Evolutionary conservation across 1,140 invertebrate species (phyloP), one percentile per base, ranked within the genome.

Genomic region (Araneus ventricosus): DNA sequence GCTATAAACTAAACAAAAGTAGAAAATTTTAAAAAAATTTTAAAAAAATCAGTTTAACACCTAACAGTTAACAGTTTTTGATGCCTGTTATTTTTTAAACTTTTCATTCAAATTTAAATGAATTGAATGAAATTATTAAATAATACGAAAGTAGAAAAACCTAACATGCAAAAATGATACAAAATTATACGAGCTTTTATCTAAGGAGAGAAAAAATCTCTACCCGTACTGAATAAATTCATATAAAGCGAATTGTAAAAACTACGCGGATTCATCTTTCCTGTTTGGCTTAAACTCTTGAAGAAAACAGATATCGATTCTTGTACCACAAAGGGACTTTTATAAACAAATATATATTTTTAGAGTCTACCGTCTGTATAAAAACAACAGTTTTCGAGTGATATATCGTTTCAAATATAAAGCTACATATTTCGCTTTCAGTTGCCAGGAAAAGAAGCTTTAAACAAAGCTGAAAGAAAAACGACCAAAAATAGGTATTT

Each of bases 361-460:
- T 63, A n/a, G 22, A 63, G 24, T 20, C 59, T n/a, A 1, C 59
- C 59, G n/a, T 63, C 20, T 63, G 22, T 63, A 63, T 63, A 63
- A 63, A 63, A n/a, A 22, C 22, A 63, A 63, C 22, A 63, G 5
- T 24, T 63, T n/a, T n/a, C 5, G 59, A 63, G n/a, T 63, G n/a
- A 63, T 63, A 63, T 63, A 63, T 63, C 59, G 45, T 63, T n/a
- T 63, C 59, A n/a, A n/a, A 63, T 24, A 63, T n/a, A 63, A 63
- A 63, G 59, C n/a, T 63, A 63, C 45, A 14, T 17, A 52, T 52
- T 52, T 63, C n/a, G 59, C 59, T 22, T 63, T 63, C n/a, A 24
- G 59, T 63, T 63, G 59, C 24, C 59, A n/a, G 22, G 24, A 63
- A n/a, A 2, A n/a, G n/a, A n/a, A 52, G 45, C 0, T 52, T 52